These are phyloP conservation scores for Amaurobius ferox DNA, from an alignment of 2,888 invertebrate species.

Conservation along the genomic window DNA sequence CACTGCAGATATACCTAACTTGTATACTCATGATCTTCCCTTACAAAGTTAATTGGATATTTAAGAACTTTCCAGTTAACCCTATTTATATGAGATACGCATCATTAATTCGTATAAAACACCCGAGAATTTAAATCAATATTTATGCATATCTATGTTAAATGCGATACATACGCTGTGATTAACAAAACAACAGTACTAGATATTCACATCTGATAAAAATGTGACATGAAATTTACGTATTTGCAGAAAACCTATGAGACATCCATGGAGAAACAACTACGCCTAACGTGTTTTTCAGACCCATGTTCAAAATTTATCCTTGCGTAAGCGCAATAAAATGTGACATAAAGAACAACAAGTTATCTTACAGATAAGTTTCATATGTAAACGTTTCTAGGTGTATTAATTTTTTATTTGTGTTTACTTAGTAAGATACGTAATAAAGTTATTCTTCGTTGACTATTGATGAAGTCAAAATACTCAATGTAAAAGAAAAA, in stretches of 20 bases:
- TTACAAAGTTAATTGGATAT: no score
- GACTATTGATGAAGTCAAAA: no score
- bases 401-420: no score
- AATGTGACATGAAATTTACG: not conserved
- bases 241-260: not conserved
- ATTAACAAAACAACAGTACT: not conserved
- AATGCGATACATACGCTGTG: not conserved
- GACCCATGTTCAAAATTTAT: slow-evolving; percentile 3
- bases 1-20: no score
- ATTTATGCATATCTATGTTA: not conserved
- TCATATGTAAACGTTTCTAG: no score
- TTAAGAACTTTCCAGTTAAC: no score
- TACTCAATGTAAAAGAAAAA: no score
- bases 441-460: no score
- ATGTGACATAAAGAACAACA: not conserved
- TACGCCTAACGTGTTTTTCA: not conserved
- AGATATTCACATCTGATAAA: not conserved
- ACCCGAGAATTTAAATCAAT: not conserved
- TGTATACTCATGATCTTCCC: no score
- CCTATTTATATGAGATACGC: no score
- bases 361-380: no score
- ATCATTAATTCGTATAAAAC: not conserved
- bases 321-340: not conserved
- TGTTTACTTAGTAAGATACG: no score
- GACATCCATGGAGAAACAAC: not conserved